phyloP scores from a whole-genome alignment of 2,113 vertebrate species.

The Edolisoma coerulescens region DNA sequence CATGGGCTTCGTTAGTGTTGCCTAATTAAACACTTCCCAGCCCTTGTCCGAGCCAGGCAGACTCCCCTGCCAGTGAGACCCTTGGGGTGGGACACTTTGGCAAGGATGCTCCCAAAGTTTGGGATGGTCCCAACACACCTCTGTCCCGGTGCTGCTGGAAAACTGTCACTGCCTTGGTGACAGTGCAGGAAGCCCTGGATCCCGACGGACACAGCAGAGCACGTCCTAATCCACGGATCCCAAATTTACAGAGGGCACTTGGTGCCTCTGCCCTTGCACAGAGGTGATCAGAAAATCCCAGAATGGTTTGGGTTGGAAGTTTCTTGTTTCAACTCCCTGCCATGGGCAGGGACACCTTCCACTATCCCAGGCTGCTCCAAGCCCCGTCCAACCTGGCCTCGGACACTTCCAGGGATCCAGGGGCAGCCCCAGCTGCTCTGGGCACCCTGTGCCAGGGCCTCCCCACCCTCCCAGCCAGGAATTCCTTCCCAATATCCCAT shows the following conservation, averaged over 20 bases:
- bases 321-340: too few relatives aligned
- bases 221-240: not conserved
- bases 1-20: not conserved
- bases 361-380: rapidly evolving
- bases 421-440: not conserved
- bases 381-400: rapidly evolving
- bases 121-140: not conserved
- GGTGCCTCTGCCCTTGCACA: not conserved
- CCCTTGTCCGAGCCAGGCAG: not conserved
- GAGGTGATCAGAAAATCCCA: not conserved
- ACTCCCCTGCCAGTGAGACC: not conserved
- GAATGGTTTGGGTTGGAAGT: not conserved
- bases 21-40: not conserved
- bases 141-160: not conserved
- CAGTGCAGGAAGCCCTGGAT: rapidly evolving
- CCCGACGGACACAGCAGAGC: not conserved
- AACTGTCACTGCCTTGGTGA: not conserved
- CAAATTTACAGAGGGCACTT: not conserved
- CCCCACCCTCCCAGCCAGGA: rapidly evolving
- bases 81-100: not conserved
- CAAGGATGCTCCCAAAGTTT: not conserved
- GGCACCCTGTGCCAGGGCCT: not conserved
- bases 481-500: not conserved
- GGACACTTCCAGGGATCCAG: not conserved
- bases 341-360: not conserved